These are phyloP conservation scores for Hyposoter didymator DNA, from an alignment of 2,888 invertebrate genomes.

Conservation along the genomic window DNA sequence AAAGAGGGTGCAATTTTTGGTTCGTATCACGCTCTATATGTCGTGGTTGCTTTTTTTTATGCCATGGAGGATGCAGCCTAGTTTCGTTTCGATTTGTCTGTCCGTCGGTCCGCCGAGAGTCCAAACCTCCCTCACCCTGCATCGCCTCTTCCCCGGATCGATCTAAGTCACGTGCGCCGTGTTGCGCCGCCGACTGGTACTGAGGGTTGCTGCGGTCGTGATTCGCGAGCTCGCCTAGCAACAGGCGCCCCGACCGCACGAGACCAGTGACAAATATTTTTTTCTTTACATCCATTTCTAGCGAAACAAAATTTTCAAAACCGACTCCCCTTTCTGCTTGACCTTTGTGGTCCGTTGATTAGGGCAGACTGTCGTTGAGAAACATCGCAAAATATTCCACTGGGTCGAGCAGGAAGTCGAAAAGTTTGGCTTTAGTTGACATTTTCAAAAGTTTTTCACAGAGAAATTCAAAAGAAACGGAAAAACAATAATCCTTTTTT, in stretches of 20 bases:
- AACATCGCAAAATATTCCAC: background rate
- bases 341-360: background rate
- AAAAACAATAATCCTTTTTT: background rate
- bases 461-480: background rate
- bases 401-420: too few species aligned
- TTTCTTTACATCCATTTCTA: background rate
- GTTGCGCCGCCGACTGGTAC: conserved; percentile 69
- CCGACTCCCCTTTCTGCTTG: background rate
- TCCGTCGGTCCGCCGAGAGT: conserved; percentile 36
- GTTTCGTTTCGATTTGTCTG: conserved; percentile 60
- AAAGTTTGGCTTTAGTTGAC: background rate
- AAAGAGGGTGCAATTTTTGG: background rate
- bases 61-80: conserved; percentile 44
- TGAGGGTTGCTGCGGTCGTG: conserved; percentile 70
- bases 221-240: conserved; percentile 77
- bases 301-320: background rate
- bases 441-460: background rate
- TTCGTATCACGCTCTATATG: conserved; percentile 10
- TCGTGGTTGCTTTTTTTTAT: conserved; percentile 19
- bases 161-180: conserved; percentile 78
- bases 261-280: conserved; percentile 53
- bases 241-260: conserved; percentile 69
- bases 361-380: background rate
- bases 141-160: conserved; percentile 71
- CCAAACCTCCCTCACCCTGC: conserved; percentile 26